Conservation (phyloP, 1,140 invertebrate genomes). For the Laupala kohalensis region DNA sequence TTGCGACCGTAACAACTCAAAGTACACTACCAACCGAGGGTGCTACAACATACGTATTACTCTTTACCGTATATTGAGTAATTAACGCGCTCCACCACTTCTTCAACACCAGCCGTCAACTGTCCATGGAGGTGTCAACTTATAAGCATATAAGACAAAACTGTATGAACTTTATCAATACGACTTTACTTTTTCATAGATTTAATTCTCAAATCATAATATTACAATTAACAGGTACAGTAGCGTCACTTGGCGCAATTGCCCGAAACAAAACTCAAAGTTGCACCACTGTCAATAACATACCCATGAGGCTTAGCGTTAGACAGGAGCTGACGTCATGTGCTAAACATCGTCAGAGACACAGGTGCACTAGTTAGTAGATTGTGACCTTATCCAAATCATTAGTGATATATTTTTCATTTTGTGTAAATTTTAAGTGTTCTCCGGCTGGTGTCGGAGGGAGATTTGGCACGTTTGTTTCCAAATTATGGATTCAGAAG, state of each 20-base stretch:
- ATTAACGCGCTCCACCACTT: too few relatives aligned
- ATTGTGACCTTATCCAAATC: constrained; percentile 14
- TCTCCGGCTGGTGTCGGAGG: constrained; percentile 5
- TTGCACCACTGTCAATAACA: constrained; percentile 5
- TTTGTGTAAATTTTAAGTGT: constrained; percentile 7
- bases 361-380: constrained; percentile 15
- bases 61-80: too few relatives aligned
- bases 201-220: too few relatives aligned
- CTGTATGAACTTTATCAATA: too few relatives aligned
- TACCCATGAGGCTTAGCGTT: constrained; percentile 15
- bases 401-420: constrained; percentile 9
- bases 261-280: not conserved
- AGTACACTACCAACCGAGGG: too few relatives aligned
- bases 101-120: too few relatives aligned
- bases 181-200: too few relatives aligned
- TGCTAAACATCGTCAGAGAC: constrained; percentile 19
- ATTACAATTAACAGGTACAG: too few relatives aligned
- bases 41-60: too few relatives aligned
- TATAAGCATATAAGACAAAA: too few relatives aligned
- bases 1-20: too few relatives aligned
- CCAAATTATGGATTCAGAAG: constrained; percentile 73
- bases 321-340: constrained; percentile 24
- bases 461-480: constrained; percentile 17
- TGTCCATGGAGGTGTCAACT: too few relatives aligned
- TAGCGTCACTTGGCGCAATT: not conserved